Evolutionary conservation across 2,888 invertebrate species (phyloP), one percentile per base, ranked within the genome.

Genomic region (Actias luna): DNA sequence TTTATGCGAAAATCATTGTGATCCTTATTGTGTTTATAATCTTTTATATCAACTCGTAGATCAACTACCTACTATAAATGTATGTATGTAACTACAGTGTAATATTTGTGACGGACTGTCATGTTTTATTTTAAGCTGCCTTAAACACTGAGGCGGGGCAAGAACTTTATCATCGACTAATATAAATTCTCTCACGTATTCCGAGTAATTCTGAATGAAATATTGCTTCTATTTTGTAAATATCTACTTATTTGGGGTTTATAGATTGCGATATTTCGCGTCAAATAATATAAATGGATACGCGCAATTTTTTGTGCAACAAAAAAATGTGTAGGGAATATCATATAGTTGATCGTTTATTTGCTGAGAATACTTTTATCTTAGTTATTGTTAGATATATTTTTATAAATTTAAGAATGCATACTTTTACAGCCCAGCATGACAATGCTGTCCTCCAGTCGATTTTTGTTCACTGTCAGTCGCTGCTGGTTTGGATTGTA

Each of bases 111-210:
- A 73, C 65, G 66, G 57, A 71, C 67, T 71, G 70, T 80, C 79
- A 80, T 65, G 73, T 65, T 78, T 80, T 82, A 85, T 85, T 82
- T 84, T 76, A 65, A 75, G 73, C 63, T 63, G 63, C 60, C 59
- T 16, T 29, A 55, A 55, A 42, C 25, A 57, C 7, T 14, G 36
- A 27, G 14, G 36, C 59, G 50, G n/a, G 27, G 46, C 33, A 67
- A 36, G 58, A 55, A 55, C 29, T 62, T 64, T 67, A 73, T 80
- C 79, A 83, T 78, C 77, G 74, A 71, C 74, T 67, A 71, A 78
- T 73, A 72, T 78, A 77, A 75, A 70, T 50, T 50, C 46, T 25
- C 46, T 50, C 46, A 66, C 65, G 59, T 63, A 64, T 52, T 58
- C 58, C 61, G 59, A 55, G 66, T 68, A 73, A 69, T 69, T 67